Conservation (phyloP, 2,888 invertebrate species). For the Hipparchia semele region DNA sequence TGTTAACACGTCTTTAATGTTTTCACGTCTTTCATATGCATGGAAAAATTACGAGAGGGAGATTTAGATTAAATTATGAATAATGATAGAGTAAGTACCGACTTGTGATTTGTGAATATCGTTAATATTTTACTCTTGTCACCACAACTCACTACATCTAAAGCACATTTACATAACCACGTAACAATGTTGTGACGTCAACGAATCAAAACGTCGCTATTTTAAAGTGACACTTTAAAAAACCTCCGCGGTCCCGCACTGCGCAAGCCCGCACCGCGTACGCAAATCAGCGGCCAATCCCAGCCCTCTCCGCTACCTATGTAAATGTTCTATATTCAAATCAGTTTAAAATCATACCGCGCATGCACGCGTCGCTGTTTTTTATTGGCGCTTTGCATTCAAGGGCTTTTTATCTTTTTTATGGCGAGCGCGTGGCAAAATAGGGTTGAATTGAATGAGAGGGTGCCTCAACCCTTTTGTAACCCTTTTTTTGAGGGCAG, state of each 20-base stretch:
- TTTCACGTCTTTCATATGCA: too few relatives aligned
- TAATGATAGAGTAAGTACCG: constrained; percentile 28
- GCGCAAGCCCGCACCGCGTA: constrained; percentile 69
- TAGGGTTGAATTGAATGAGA: constrained; percentile 48
- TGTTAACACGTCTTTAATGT: too few relatives aligned
- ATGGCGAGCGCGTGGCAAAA: constrained; percentile 50
- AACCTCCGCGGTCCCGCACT: constrained; percentile 50
- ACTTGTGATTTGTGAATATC: too few relatives aligned
- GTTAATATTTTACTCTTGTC: too few relatives aligned
- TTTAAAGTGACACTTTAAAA: constrained; percentile 67
- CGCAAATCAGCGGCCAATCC: constrained; percentile 69
- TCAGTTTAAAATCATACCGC: constrained; percentile 80
- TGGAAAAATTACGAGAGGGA: too few relatives aligned
- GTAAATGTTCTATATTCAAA: constrained; percentile 81
- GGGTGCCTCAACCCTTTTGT: constrained; percentile 65
- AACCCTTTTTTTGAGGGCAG: constrained; percentile 71
- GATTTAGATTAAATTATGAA: too few relatives aligned
- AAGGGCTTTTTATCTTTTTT: constrained; percentile 53
- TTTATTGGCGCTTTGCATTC: constrained; percentile 76
- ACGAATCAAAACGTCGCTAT: constrained; percentile 63
- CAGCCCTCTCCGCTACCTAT: constrained; percentile 56
- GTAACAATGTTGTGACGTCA: constrained; percentile 40
- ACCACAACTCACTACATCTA: background rate
- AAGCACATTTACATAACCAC: constrained; percentile 30
- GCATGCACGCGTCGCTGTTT: constrained; percentile 76